phyloP scores from a whole-genome alignment of 2,113 vertebrate species.

The Saguinus imperator region DNA sequence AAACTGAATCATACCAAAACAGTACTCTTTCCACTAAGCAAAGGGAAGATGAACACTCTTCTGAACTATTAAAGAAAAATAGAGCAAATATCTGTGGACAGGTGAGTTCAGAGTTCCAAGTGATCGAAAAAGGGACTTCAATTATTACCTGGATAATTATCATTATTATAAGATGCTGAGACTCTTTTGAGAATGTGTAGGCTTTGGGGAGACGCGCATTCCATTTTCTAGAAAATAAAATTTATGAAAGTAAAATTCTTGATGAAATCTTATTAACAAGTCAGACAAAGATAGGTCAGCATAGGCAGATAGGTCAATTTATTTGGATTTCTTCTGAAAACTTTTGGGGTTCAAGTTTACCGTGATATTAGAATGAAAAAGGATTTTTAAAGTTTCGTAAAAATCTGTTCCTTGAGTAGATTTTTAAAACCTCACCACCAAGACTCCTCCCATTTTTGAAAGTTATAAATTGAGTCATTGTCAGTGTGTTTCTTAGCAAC shows the following conservation, averaged over 20 bases:
- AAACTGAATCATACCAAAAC: constrained; percentile 52
- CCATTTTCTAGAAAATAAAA: neutral
- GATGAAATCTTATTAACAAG: neutral
- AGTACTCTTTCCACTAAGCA: neutral
- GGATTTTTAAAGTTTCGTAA: neutral
- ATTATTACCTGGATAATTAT: neutral
- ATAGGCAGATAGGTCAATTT: neutral
- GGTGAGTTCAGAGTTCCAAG: constrained; percentile 86
- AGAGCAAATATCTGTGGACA: constrained; percentile 84
- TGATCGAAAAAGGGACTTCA: fast-evolving
- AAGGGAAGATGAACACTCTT: neutral
- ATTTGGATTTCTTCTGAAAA: neutral
- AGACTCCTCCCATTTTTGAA: neutral
- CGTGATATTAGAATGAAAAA: neutral
- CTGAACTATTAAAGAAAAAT: constrained; percentile 43
- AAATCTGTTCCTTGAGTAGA: neutral
- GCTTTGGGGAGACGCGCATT: neutral
- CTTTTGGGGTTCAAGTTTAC: neutral
- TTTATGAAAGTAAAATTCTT: neutral
- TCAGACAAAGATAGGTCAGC: neutral
- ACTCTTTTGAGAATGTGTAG: fast-evolving
- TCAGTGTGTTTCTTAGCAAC: neutral
- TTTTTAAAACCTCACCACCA: neutral
- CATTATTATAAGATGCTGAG: neutral
- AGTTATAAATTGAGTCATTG: neutral